These are phyloP conservation scores for Cossypha dichroa DNA, from an alignment of 2,797 vertebrate genomes.

Conservation along the genomic window DNA sequence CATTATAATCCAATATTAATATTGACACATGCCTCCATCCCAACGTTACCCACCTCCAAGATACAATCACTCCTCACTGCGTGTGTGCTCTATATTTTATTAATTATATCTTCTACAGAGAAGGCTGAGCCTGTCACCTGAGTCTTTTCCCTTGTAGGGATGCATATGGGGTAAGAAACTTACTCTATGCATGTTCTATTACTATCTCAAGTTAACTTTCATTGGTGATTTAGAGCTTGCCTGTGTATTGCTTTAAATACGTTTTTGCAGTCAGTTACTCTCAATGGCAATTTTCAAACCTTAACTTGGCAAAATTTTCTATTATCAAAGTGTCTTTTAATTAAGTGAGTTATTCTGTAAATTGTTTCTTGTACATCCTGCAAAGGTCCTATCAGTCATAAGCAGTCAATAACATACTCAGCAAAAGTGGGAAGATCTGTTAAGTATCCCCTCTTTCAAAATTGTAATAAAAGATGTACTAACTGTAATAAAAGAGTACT, in stretches of 20 bases:
- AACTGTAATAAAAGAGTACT: no score
- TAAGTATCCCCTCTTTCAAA: background rate
- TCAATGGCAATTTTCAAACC: background rate
- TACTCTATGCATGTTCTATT: background rate
- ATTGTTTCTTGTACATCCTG: background rate
- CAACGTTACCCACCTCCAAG: accelerated
- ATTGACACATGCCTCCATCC: background rate
- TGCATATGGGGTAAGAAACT: background rate
- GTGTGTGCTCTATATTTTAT: background rate
- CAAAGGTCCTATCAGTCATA: background rate
- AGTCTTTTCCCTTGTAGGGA: background rate
- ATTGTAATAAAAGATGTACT: background rate
- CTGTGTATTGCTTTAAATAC: background rate
- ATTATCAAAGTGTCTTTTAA: background rate
- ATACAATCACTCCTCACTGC: background rate
- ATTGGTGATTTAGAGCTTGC: background rate
- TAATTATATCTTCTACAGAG: background rate
- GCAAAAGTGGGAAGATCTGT: background rate
- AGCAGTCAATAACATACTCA: background rate
- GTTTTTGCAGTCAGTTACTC: background rate
- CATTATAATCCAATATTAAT: background rate
- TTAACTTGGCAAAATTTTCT: background rate
- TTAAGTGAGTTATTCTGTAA: background rate
- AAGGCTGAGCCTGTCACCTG: no score
- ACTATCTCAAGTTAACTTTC: background rate